Conservation (phyloP, 1,140 invertebrate genomes). For the Neodiprion fabricii region DNA sequence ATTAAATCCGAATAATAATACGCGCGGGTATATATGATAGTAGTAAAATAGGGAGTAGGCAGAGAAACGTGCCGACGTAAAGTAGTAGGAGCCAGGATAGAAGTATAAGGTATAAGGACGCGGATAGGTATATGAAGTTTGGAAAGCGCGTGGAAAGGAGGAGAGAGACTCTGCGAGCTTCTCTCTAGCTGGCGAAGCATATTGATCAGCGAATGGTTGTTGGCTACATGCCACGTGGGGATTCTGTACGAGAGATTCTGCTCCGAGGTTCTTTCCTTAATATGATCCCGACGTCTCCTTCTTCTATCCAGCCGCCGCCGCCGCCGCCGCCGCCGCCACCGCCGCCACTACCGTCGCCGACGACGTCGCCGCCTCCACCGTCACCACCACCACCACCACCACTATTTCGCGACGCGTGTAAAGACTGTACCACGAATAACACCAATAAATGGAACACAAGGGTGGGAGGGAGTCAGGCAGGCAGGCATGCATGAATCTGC, state of each 20-base stretch:
- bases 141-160: conserved; percentile 26
- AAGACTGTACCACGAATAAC: no score
- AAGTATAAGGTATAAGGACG: no score
- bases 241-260: conserved; percentile 51
- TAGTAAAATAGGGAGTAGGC: no score
- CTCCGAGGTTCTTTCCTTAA: conserved; percentile 53
- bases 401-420: no score
- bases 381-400: conserved; percentile 6
- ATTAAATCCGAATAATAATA: no score
- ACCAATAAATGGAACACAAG: no score
- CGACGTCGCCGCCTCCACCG: conserved; percentile 25
- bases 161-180: not conserved
- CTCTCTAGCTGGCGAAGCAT: conserved; percentile 56
- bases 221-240: conserved; percentile 62
- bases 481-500: no score
- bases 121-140: not conserved
- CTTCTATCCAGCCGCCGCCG: conserved; percentile 8
- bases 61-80: no score
- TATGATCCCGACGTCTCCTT: conserved; percentile 21
- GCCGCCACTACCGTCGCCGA: not conserved
- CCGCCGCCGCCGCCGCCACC: not conserved
- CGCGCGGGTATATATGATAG: no score
- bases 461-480: no score
- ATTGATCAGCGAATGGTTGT: conserved; percentile 63
- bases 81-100: no score